These are phyloP conservation scores for Eupithecia pulchellata DNA, from an alignment of 2,888 invertebrate genomes.

Conservation along the genomic window DNA sequence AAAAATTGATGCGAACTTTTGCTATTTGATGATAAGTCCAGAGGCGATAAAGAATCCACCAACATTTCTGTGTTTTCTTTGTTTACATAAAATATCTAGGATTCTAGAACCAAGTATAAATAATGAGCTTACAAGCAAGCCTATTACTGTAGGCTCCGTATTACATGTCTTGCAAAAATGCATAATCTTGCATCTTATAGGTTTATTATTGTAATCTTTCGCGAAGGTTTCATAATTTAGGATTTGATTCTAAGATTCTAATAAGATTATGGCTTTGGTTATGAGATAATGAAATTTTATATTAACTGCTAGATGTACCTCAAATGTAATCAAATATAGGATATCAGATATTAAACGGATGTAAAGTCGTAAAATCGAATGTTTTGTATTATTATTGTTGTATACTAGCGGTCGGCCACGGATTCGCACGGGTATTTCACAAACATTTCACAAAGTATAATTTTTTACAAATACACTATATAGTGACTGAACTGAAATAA, in stretches of 20 bases:
- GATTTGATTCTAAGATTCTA: background rate
- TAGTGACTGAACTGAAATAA: no score
- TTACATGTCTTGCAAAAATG: constrained; percentile 34
- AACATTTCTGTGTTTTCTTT: background rate
- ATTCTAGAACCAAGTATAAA: constrained; percentile 2
- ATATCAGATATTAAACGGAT: background rate
- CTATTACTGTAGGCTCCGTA: constrained; percentile 29
- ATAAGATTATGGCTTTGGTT: background rate
- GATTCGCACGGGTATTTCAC: no score
- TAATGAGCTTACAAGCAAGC: constrained; percentile 34
- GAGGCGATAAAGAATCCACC: background rate
- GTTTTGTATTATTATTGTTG: no score
- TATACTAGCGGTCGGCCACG: no score
- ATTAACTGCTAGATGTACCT: background rate
- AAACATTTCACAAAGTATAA: no score
- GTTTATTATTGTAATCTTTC: background rate
- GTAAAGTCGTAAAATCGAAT: background rate
- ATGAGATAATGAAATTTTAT: background rate
- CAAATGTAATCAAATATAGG: background rate
- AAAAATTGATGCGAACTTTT: background rate
- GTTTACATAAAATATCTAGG: background rate
- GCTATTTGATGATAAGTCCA: no score
- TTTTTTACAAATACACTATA: no score
- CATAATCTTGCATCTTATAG: constrained; percentile 13
- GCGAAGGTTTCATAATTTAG: background rate